Base-by-base conservation (phyloP, 2,888 invertebrate genomes). In the Gastrophysa polygoni region DNA sequence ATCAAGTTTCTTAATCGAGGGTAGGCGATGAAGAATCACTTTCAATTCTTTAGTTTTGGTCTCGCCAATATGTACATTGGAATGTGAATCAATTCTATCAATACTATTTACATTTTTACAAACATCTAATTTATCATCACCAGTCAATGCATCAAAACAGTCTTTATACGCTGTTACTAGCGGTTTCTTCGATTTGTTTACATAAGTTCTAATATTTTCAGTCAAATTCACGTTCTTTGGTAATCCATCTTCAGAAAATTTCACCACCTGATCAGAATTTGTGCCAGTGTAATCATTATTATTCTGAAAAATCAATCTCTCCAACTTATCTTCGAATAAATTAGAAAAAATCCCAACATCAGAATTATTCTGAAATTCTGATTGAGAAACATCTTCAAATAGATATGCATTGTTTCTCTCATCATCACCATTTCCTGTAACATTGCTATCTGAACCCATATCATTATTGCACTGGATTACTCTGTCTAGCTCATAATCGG, bases 61-160 rank as follows among this genome's bases (percentile, higher is more conserved):
- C 58, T 16, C 57, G 50, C 51, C 54, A 57, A 54, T 62, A 57
- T 68, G 66, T 66, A 69, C 69, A 63, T 61, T 71, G 59, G 70
- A 64, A 66, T 66, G 64, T 67, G 57, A 52, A 56, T 57, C 54
- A 57, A 50, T 59, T 59, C 60, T 63, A 66, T 56, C 48, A 59
- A 50, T 59, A 64, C 46, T 69, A 69, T 68, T 66, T 69, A 69
- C 69, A 68, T 69, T 66, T 69, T 67, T 69, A 68, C 66, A 64
- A 57, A 63, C 61, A 59, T 63, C 59, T 63, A 66, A 64, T 61
- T 58, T 58, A 64, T 64, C 63, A 54, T 58, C 66, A 58, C 60
- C 63, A 50, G 49, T 57, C 50, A 65, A 60, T 49, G 54, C 61
- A 61, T 64, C 64, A 64, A 66, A 54, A 64, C 69, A 68, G 69